Percentiles rank a stretch among this genome's conserved stretches.
phyloP scores from a whole-genome alignment of 2,888 invertebrate species.

The Xestia xanthographa region DNA sequence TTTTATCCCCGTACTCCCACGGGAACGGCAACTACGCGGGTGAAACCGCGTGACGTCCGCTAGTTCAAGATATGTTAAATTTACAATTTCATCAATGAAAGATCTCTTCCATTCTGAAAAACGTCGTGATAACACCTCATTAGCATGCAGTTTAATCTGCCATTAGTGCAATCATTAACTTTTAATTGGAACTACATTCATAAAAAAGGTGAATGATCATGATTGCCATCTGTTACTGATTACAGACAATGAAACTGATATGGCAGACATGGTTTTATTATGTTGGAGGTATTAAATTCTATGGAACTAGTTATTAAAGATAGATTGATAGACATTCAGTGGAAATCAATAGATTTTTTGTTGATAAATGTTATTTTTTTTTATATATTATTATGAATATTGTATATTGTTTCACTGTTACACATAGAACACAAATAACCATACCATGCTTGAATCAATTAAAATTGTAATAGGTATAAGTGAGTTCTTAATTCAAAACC shows the following conservation, averaged over 20 bases:
- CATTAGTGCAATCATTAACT: slow-evolving; percentile 32
- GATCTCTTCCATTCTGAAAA: background rate
- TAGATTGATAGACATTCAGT: slow-evolving; percentile 11
- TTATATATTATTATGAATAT: background rate
- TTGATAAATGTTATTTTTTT: slow-evolving; percentile 18
- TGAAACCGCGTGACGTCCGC: no score
- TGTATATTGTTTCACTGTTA: background rate
- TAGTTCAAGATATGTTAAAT: background rate
- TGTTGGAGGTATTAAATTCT: slow-evolving; percentile 30
- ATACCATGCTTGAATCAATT: background rate
- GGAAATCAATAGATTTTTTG: slow-evolving; percentile 26
- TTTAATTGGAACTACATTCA: slow-evolving; percentile 33
- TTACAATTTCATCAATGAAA: slow-evolving; percentile 16
- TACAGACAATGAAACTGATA: slow-evolving; percentile 50
- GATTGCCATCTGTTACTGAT: slow-evolving; percentile 57
- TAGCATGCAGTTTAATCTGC: slow-evolving; percentile 3
- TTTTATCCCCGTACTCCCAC: no score
- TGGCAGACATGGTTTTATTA: slow-evolving; percentile 7
- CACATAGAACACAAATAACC: background rate
- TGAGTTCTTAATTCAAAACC: background rate
- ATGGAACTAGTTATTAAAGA: slow-evolving; percentile 12
- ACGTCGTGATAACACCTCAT: slow-evolving; percentile 5
- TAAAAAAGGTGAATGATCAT: slow-evolving; percentile 67
- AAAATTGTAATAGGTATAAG: background rate
- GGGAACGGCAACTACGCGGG: no score